A percentile compares a stretch with the other conserved stretches of the same genome.
Evolutionary conservation across 2,888 invertebrate genomes (phyloP).

Genomic region (Spisula solida): DNA sequence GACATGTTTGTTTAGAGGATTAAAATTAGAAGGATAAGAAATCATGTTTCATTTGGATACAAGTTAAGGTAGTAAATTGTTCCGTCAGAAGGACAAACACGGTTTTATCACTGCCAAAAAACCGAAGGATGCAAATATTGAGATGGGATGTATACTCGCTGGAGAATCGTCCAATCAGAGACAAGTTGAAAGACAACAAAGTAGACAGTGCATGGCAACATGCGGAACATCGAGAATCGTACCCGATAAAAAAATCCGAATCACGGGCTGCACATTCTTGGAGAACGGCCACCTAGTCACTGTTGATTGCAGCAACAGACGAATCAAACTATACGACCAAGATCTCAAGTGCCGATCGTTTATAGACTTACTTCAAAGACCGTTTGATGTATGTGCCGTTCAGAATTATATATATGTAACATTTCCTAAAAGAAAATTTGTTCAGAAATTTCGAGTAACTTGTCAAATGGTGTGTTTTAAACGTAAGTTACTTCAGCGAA

Average conservation of each 20-base stretch:
- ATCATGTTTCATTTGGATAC: not conserved
- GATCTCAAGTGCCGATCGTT: constrained; percentile 64
- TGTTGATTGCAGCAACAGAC: constrained; percentile 60
- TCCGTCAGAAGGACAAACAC: not conserved
- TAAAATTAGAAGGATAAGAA: not conserved
- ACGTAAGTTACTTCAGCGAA: constrained; percentile 57
- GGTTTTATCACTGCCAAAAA: not conserved
- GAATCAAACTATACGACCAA: constrained; percentile 64
- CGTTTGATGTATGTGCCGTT: constrained; percentile 60
- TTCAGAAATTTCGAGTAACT: constrained; percentile 62
- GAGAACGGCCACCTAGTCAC: constrained; percentile 62
- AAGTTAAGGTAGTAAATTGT: not conserved
- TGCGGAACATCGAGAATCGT: constrained; percentile 23
- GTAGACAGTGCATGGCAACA: constrained; percentile 35
- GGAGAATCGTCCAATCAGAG: constrained; percentile 43
- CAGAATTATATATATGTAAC: constrained; percentile 58
- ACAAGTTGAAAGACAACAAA: constrained; percentile 38
- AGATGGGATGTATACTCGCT: constrained; percentile 62
- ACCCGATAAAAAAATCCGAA: constrained; percentile 56
- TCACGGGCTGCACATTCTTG: constrained; percentile 66
- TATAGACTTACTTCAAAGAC: constrained; percentile 49
- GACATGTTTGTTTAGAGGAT: not conserved
- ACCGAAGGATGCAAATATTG: constrained; percentile 13
- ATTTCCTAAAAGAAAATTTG: constrained; percentile 53
- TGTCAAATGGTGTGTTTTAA: constrained; percentile 56